These are phyloP conservation scores for Pluvianellus socialis DNA, from an alignment of 2,113 vertebrate species.

Conservation along the genomic window DNA sequence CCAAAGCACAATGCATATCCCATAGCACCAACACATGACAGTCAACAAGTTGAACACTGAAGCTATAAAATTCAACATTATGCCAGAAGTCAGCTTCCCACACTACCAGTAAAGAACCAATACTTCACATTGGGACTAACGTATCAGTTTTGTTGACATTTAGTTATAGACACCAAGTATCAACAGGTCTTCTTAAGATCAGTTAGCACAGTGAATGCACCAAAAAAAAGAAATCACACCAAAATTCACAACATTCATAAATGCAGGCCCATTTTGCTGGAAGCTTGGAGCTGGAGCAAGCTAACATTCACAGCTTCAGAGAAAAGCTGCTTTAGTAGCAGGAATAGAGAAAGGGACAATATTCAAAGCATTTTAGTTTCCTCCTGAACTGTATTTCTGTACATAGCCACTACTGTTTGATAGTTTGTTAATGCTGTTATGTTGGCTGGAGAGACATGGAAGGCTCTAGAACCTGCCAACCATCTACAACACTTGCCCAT, in stretches of 20 bases:
- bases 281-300: not conserved
- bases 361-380: not conserved
- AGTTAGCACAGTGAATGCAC: not conserved
- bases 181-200: not conserved
- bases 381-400: not conserved
- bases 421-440: not conserved
- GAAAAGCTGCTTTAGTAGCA: not conserved
- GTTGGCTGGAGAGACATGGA: rapidly evolving
- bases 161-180: not conserved
- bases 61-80: not conserved
- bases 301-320: rapidly evolving
- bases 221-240: not conserved
- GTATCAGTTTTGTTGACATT: not conserved
- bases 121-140: not conserved
- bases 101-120: not conserved
- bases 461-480: not conserved
- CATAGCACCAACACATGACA: not conserved
- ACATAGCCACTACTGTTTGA: not conserved
- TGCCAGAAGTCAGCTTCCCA: not conserved
- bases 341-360: not conserved
- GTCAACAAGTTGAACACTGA: not conserved
- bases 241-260: not conserved
- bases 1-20: not conserved
- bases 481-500: not conserved
- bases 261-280: not conserved